Evolutionary conservation across 2,797 vertebrate species (phyloP).

Genomic region (Enteromius treurensis): DNA sequence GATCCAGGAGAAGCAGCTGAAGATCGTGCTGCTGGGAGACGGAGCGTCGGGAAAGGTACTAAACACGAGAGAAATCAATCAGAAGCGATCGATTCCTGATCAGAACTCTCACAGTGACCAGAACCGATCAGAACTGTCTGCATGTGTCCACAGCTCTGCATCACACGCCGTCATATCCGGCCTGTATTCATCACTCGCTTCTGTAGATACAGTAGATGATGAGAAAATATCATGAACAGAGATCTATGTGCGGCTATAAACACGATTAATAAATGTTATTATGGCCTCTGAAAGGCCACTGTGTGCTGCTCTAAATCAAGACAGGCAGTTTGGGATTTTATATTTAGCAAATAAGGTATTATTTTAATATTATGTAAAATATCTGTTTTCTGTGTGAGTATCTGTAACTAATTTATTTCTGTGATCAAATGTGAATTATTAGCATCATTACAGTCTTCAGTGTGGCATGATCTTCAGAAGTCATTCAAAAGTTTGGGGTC

Average conservation of each 20-base stretch:
- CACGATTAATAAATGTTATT: too few species aligned
- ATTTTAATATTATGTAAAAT: not conserved
- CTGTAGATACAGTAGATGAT: too few species aligned
- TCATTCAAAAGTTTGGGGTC: not conserved
- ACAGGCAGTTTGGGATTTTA: not conserved
- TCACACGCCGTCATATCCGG: too few species aligned
- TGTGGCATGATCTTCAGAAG: not conserved
- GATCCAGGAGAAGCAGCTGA: conserved; percentile 92
- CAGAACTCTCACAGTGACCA: too few species aligned
- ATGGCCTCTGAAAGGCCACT: not conserved
- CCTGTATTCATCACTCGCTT: too few species aligned
- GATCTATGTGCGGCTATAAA: too few species aligned
- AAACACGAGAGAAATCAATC: conserved; percentile 45
- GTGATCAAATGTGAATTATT: not conserved
- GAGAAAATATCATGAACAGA: too few species aligned
- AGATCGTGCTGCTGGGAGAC: conserved; percentile 94
- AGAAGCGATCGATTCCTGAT: not conserved
- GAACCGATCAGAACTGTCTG: not conserved
- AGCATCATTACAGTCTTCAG: not conserved
- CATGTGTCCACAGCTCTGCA: too few species aligned
- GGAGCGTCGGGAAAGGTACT: conserved; percentile 98
- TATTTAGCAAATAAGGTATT: not conserved
- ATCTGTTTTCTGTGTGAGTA: not conserved
- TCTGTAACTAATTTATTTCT: not conserved
- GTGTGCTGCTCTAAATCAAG: not conserved